Evolutionary conservation across 2,113 vertebrate species (phyloP), one percentile per base, ranked within the genome.

Genomic region (Lycaon pictus): DNA sequence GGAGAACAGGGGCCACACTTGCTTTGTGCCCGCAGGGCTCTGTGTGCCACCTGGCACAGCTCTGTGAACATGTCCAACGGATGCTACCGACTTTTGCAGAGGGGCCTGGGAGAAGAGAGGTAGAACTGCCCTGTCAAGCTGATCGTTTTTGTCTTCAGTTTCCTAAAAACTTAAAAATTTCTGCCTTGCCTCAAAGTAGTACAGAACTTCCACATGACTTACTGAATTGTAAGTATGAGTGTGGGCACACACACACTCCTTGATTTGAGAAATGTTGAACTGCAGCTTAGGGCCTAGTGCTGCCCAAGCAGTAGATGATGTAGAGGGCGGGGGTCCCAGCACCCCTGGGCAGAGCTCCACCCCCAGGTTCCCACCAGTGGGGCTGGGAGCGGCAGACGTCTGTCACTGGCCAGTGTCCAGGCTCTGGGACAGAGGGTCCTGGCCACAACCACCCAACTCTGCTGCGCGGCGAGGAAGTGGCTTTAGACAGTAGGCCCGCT

Each of bases 391-490:
- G 1, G 5, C 27, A 32, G 0, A 25, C 58, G 37, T 71, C 37
- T 32, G 29, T 8, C 62, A 29, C 2, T 12, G 62, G 35, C 92
- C 6, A 74, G 55, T 3, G 19, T 15, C 6, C n/a, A 3, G 17
- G 51, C n/a, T 29, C 5, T 7, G 22, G 88, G 19, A 7, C 2
- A 0, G 1, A 2, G n/a, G 9, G 20, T 51, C n/a, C 62, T 60
- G 51, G 27, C 17, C 22, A 3, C 23, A 13, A 8, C 27, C 17
- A 0, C 20, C 25, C 7, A 7, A 1, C 27, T 32, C 51, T 11
- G 29, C 69, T 2, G 0, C 0, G 6, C 17, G 4, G 43, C 7
- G 3, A 12, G 62, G 32, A 25, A 7, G 8, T 12, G 12, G 15
- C 83, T 27, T 4, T 20, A 10, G 23, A 48, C 20, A 11, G 29